Evolutionary conservation across 2,797 vertebrate species (phyloP).

Genomic region (Pterois miles): DNA sequence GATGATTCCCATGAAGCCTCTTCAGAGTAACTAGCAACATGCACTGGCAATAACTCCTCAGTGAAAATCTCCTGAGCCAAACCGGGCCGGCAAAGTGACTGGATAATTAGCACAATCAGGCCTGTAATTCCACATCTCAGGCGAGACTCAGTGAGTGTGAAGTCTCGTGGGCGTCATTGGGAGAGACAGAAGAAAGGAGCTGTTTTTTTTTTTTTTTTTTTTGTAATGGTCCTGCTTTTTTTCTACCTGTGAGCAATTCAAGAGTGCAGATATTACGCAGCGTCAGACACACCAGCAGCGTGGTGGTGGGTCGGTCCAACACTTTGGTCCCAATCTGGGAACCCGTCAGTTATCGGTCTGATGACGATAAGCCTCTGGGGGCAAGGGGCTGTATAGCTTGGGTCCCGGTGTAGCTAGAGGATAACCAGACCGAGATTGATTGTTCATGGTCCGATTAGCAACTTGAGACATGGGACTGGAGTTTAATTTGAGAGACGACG

Average conservation of each 20-base stretch:
- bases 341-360: too few relatives aligned
- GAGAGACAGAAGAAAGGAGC: conserved; percentile 20
- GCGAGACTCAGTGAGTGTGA: conserved; percentile 50
- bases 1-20: conserved; percentile 49
- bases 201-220: conserved; percentile 1
- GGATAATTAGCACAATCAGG: conserved; percentile 69
- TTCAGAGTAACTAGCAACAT: conserved; percentile 42
- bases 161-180: conserved; percentile 42
- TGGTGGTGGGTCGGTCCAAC: not conserved
- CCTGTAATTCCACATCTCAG: conserved; percentile 55
- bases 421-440: too few relatives aligned
- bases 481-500: too few relatives aligned
- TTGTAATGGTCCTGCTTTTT: conserved; percentile 11
- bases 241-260: not conserved
- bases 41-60: conserved; percentile 30
- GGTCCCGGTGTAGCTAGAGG: too few relatives aligned
- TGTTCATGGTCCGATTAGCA: too few relatives aligned
- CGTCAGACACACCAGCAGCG: not conserved
- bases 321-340: not conserved
- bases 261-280: not conserved
- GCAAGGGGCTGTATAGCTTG: too few relatives aligned
- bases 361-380: too few relatives aligned
- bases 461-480: too few relatives aligned
- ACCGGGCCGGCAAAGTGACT: conserved; percentile 38
- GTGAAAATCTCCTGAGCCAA: conserved; percentile 40